Evolutionary conservation across 1,140 invertebrate genomes (phyloP).

Genomic region (Idris sp.): DNA sequence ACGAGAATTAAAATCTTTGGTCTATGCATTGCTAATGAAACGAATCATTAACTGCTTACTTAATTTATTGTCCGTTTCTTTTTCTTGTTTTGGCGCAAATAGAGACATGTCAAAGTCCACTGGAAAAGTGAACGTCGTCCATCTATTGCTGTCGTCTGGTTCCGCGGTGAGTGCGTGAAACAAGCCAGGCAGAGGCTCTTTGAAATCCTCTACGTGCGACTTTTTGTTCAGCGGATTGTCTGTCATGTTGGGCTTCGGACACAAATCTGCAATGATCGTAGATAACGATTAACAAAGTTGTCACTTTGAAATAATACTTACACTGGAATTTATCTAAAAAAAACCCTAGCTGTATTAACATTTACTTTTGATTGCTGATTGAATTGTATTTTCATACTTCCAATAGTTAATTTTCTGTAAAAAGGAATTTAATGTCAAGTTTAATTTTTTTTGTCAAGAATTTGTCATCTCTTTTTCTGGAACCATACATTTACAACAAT

Average conservation of each 20-base stretch:
- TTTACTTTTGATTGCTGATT: too few relatives aligned
- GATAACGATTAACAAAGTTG: slow-evolving; percentile 35
- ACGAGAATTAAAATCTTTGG: slow-evolving; percentile 1
- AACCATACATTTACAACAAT: too few relatives aligned
- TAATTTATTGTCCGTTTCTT: slow-evolving; percentile 84
- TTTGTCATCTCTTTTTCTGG: background rate
- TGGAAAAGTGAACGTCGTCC: slow-evolving; percentile 88
- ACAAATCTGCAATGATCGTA: slow-evolving; percentile 84
- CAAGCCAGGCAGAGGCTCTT: slow-evolving; percentile 88
- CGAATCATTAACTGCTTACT: slow-evolving; percentile 78
- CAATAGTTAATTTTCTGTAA: too few relatives aligned
- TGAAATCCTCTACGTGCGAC: slow-evolving; percentile 92
- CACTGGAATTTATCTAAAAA: too few relatives aligned
- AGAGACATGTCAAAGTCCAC: slow-evolving; percentile 82
- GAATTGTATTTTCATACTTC: too few relatives aligned
- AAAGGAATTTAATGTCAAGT: too few relatives aligned
- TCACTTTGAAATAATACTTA: background rate
- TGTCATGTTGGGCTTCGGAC: slow-evolving; percentile 90
- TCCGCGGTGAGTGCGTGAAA: slow-evolving; percentile 90
- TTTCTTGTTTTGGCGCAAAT: slow-evolving; percentile 80
- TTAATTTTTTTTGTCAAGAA: too few relatives aligned
- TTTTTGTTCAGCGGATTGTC: slow-evolving; percentile 85
- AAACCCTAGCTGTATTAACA: too few relatives aligned
- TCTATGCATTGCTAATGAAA: slow-evolving; percentile 10
- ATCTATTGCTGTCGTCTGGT: slow-evolving; percentile 85